Conservation (phyloP, 2,888 invertebrate species). For the Cybosia mesomella region DNA sequence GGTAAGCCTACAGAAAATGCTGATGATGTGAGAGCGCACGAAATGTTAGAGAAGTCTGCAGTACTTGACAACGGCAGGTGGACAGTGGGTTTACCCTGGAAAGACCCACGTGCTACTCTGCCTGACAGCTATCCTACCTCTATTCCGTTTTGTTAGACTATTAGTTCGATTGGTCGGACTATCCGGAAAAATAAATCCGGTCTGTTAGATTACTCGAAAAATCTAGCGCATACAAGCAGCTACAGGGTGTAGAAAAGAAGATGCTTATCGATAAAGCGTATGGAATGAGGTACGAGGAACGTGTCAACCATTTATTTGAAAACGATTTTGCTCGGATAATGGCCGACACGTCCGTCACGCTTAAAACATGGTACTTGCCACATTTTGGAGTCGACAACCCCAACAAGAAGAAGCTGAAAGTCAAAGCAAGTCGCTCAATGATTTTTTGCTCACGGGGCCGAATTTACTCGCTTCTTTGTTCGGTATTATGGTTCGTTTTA, state of each 20-base stretch:
- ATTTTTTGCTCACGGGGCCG: conserved; percentile 32
- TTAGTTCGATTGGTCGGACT: too few species aligned
- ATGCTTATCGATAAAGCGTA: conserved; percentile 28
- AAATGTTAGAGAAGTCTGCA: conserved; percentile 34
- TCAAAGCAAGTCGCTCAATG: conserved; percentile 18
- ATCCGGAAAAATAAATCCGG: too few species aligned
- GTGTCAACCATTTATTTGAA: conserved; percentile 40
- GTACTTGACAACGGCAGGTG: conserved; percentile 33
- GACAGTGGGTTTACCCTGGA: conserved; percentile 50
- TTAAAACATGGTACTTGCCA: conserved; percentile 42
- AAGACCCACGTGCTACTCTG: conserved; percentile 25
- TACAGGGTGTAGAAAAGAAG: conserved; percentile 39
- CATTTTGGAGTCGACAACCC: conserved; percentile 48
- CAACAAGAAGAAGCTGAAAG: conserved; percentile 36
- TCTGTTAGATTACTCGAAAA: too few species aligned
- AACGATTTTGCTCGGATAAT: conserved; percentile 27
- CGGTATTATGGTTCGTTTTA: conserved; percentile 40
- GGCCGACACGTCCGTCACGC: conserved; percentile 31
- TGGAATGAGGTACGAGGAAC: conserved; percentile 30
- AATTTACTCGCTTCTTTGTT: conserved; percentile 36
- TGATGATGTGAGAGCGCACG: conserved; percentile 4
- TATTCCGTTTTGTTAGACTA: too few species aligned
- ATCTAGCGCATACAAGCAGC: conserved; percentile 31
- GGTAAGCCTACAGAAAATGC: conserved; percentile 13
- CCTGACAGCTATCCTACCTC: conserved; percentile 35